Evolutionary conservation across 2,113 vertebrate species (phyloP).

Genomic region (Daubentonia madagascariensis): DNA sequence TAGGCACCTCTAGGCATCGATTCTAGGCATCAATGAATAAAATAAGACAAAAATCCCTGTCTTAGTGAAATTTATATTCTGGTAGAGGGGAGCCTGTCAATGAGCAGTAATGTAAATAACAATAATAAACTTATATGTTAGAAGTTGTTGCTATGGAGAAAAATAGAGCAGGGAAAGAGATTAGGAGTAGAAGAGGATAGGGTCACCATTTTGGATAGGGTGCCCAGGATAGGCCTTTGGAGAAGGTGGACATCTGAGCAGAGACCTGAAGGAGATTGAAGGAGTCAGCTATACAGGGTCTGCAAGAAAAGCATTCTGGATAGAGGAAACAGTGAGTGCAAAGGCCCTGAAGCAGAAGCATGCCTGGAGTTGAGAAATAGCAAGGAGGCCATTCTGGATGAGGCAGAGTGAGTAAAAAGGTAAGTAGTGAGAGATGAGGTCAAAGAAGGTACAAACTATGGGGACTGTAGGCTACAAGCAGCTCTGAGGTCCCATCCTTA

Average conservation of each 20-base stretch:
- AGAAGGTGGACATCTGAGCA: not conserved
- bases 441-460: not conserved
- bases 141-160: not conserved
- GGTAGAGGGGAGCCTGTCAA: not conserved
- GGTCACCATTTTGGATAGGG: not conserved
- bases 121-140: not conserved
- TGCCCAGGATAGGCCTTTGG: not conserved
- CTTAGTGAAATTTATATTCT: not conserved
- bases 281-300: not conserved
- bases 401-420: not conserved
- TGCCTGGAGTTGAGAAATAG: not conserved
- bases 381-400: not conserved
- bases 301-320: not conserved
- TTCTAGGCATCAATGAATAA: not conserved
- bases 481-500: not conserved
- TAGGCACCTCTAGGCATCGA: not conserved
- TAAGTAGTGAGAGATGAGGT: not conserved
- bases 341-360: not conserved
- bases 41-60: slow-evolving; percentile 10
- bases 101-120: not conserved
- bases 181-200: not conserved
- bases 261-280: not conserved
- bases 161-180: not conserved
- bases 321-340: not conserved
- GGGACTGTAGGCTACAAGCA: not conserved